Conservation (phyloP, 2,113 vertebrate genomes). For the Ageneiosus marmoratus region DNA sequence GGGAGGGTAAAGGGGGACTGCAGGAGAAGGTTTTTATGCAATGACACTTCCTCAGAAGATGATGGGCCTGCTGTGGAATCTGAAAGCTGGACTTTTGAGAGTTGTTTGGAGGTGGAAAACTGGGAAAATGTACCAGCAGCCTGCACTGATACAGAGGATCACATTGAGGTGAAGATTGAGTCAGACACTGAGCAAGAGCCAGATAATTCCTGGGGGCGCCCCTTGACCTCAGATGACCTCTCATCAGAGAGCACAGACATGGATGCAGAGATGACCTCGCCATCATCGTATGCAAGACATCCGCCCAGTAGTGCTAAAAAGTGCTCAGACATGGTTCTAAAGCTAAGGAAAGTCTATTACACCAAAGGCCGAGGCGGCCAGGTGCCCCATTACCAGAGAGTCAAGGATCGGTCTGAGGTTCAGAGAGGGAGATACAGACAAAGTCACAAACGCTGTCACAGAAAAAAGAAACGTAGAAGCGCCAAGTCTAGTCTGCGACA, state of each 20-base stretch:
- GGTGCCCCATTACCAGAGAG: slow-evolving; percentile 59
- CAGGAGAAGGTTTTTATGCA: slow-evolving; percentile 61
- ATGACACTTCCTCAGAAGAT: slow-evolving; percentile 54
- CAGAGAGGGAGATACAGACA: neutral
- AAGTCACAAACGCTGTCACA: neutral
- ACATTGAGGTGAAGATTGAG: slow-evolving; percentile 38
- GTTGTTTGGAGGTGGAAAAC: slow-evolving; percentile 15
- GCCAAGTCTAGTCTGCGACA: slow-evolving; percentile 37
- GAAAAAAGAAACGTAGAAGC: slow-evolving; percentile 30
- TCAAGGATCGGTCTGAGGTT: slow-evolving; percentile 45
- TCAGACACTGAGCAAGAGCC: slow-evolving; percentile 33
- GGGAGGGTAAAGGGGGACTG: slow-evolving; percentile 64
- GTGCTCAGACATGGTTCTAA: slow-evolving; percentile 67
- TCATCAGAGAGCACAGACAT: slow-evolving; percentile 51
- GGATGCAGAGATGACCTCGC: slow-evolving; percentile 50
- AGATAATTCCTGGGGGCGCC: slow-evolving; percentile 67
- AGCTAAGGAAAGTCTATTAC: slow-evolving; percentile 66
- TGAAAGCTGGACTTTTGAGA: slow-evolving; percentile 35
- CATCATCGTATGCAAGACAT: slow-evolving; percentile 22
- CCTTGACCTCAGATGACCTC: slow-evolving; percentile 65
- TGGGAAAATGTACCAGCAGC: slow-evolving; percentile 3
- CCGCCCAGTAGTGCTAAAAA: slow-evolving; percentile 46
- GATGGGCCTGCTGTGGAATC: slow-evolving; percentile 43
- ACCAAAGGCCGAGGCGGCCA: slow-evolving; percentile 43
- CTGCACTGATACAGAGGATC: slow-evolving; percentile 11